These are phyloP conservation scores for Stegostoma tigrinum DNA, from an alignment of 2,113 vertebrate genomes.

Conservation along the genomic window DNA sequence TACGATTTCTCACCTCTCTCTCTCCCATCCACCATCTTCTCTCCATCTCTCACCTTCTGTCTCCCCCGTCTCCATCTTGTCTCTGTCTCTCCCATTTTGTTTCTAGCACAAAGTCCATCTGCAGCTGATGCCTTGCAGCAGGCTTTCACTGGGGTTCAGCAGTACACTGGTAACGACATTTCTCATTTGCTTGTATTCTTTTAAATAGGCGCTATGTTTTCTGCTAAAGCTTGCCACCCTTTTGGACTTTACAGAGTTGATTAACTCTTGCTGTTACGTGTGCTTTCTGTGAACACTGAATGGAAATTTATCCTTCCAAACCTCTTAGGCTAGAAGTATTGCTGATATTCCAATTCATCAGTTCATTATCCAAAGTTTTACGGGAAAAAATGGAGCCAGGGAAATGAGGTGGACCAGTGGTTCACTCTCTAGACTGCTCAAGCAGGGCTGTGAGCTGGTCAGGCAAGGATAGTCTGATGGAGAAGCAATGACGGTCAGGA, in stretches of 20 bases:
- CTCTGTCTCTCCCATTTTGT: neutral
- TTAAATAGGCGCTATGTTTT: neutral
- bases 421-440: neutral
- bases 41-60: neutral
- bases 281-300: neutral
- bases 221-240: neutral
- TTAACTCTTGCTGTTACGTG: neutral
- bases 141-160: constrained; percentile 91
- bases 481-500: neutral
- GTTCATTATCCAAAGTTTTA: neutral
- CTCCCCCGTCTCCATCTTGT: neutral
- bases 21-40: neutral
- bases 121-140: constrained; percentile 90
- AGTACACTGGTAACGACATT: constrained; percentile 81
- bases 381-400: neutral
- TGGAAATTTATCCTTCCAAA: neutral
- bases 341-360: neutral
- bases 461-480: neutral
- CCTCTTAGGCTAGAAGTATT: neutral
- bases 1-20: neutral
- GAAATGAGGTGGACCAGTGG: neutral
- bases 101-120: constrained; percentile 81
- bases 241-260: neutral
- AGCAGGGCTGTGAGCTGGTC: neutral
- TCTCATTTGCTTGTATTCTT: neutral